Base-by-base conservation (phyloP, 2,113 vertebrate genomes). In the Centropus unirufus region DNA sequence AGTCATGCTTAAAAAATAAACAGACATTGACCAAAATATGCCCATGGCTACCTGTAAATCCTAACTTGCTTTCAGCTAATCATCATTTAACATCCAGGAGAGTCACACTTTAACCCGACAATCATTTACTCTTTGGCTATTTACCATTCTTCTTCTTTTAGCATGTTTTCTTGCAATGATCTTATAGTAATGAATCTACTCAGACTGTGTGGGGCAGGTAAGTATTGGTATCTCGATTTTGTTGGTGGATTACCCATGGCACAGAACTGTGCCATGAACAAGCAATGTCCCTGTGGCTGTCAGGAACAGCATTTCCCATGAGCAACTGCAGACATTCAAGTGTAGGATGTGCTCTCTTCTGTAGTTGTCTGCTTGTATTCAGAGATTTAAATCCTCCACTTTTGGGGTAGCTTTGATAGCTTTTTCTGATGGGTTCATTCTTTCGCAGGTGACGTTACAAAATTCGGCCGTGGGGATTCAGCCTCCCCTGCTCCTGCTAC, bases 401-500 rank as follows among this genome's bases (percentile, higher is more conserved):
- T 49, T 24, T 21, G 30, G 24, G 55, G 34, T 47, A 2, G 16
- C 17, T 80, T 49, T 46, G 54, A 15, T 30, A 57, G 55, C 34
- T 94, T 93, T 80, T 80, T 87, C 70, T 92, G 66, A 94, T 72
- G 11, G 13, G 16, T 73, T 79, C 5, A 5, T 87, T 84, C 34
- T 95, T 89, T 72, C 32, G 1, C 90, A 99, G 99, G 99, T 97
- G 99, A 99, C 9, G 97, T 99, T 57, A 98, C 99, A 27, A 99
- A 99, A 91, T 99, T 99, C 97, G 99, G 99, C 90, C 62, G 62
- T 64, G 62, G 40, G 62, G 99, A 99, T 93, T 98, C 99, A 47
- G 98, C 99, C 26, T 99, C 99, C 51, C 99, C 99, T 26, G 99
- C 98, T 34, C 99, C 99, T 4, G 96, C 98, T 5, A 98, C 98